phyloP scores from a whole-genome alignment of 2,113 vertebrate species.

The Ovibos moschatus region DNA sequence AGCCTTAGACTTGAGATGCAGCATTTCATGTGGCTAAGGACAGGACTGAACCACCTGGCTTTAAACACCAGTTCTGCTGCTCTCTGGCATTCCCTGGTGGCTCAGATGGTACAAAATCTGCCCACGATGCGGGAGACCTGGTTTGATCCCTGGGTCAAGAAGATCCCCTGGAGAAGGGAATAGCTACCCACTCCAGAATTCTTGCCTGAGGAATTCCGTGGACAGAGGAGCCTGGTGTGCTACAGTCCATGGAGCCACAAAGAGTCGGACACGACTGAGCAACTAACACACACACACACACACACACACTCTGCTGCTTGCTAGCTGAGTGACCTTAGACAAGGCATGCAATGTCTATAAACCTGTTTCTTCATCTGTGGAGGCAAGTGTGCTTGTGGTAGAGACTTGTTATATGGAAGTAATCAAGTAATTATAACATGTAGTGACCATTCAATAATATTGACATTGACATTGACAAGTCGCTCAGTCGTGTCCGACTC shows the following conservation, averaged over 20 bases:
- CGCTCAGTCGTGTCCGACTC: accelerated
- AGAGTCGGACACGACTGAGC: neutral
- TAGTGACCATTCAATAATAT: neutral
- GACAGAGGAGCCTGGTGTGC: neutral
- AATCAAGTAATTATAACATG: neutral
- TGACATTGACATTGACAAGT: no score
- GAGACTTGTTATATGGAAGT: neutral
- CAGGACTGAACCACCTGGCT: neutral
- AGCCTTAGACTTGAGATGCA: neutral
- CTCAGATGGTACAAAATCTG: neutral
- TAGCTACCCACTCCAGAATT: neutral
- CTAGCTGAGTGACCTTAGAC: neutral
- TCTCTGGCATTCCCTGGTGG: neutral
- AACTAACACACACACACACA: neutral
- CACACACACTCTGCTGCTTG: neutral
- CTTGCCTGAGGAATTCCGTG: neutral
- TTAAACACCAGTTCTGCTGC: neutral
- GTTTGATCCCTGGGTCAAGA: neutral
- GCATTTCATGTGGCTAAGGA: neutral
- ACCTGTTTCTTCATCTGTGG: neutral
- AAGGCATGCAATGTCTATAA: neutral
- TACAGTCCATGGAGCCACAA: neutral
- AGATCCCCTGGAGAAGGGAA: neutral
- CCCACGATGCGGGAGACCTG: neutral
- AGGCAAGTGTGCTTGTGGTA: neutral